phyloP scores from a whole-genome alignment of 2,113 vertebrate species.

The western clawed frog (Xenopus tropicalis) region UCB_Xtro_10.0 CM004443.2:13856001-13856500 shows the following conservation, averaged over 20 bases:
- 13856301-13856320: conserved; percentile 41
- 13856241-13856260: conserved; percentile 58
- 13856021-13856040: conserved; percentile 77
- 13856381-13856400: too few species aligned
- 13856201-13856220: conserved; percentile 84
- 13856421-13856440: conserved; percentile 24
- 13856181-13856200: conserved; percentile 58
- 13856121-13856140: conserved; percentile 37
- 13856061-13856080: conserved; percentile 58
- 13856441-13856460: too few species aligned
- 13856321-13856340: too few species aligned
- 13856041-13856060: conserved; percentile 66
- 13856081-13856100: conserved; percentile 61
- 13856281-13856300: conserved; percentile 65
- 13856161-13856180: conserved; percentile 43
- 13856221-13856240: conserved; percentile 48
- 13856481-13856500: too few species aligned
- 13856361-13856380: too few species aligned
- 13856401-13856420: conserved; percentile 55
- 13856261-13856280: conserved; percentile 48
- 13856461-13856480: too few species aligned
- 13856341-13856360: too few species aligned
- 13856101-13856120: conserved; percentile 63
- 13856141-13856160: conserved; percentile 53
- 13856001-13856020: conserved; percentile 67